Evolutionary conservation across 1,140 invertebrate species (phyloP).

Genomic region (Oreohelix idahoensis): DNA sequence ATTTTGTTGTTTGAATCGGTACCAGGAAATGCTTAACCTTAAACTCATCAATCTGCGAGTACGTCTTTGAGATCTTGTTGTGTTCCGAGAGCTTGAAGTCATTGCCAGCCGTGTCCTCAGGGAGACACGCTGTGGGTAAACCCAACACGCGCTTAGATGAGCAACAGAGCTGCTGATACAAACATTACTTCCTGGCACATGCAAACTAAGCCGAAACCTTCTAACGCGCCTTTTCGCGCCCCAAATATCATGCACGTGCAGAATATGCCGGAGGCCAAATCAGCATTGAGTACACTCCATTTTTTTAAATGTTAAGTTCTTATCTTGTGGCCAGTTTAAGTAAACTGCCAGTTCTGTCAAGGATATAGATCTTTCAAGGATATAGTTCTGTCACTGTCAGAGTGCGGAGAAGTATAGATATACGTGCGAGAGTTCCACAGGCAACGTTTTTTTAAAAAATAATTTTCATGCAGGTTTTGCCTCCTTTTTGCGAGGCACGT

Average conservation of each 20-base stretch:
- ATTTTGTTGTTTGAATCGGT: no score
- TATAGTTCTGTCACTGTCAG: no score
- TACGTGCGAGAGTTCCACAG: no score
- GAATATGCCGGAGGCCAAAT: not conserved
- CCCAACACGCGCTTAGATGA: not conserved
- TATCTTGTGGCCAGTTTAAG: no score
- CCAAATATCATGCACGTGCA: not conserved
- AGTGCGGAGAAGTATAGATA: no score
- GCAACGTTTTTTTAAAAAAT: no score
- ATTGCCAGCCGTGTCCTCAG: not conserved
- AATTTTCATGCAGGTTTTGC: no score
- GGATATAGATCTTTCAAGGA: no score
- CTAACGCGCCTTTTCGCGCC: not conserved
- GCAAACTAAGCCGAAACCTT: not conserved
- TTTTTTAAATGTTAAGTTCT: no score
- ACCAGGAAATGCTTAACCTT: slow-evolving; percentile 2
- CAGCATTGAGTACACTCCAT: not conserved
- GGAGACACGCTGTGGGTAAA: not conserved
- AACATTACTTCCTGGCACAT: not conserved
- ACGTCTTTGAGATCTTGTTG: not conserved
- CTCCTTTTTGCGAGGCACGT: no score
- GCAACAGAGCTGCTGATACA: not conserved
- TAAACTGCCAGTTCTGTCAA: no score
- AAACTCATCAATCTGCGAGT: not conserved
- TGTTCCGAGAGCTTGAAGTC: not conserved